Base-by-base conservation (phyloP, 2,113 vertebrate genomes). In the Mesoclemmys tuberculata region DNA sequence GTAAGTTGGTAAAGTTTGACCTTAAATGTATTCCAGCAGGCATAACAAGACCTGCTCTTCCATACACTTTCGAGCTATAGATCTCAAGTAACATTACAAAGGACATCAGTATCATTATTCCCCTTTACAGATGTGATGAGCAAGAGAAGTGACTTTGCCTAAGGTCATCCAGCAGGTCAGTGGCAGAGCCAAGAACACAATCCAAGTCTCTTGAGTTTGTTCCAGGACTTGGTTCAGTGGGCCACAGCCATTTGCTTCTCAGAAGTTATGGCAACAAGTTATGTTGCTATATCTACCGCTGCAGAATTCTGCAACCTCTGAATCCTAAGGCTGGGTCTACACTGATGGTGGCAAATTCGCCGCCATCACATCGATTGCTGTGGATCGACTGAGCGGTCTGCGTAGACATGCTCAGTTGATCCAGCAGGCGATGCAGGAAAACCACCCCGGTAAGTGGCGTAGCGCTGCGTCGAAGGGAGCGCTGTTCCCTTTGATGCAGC, bases 1-100 rank as follows among this genome's bases (percentile, higher is more conserved):
- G 4, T 27, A 64, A 24, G 8, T 10, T 2, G 10, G 27, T 22
- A 11, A 5, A 4, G 0, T 51, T 51, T 74, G 11, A 3, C 0
- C 29, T 12, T 38, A 4, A 0, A 27, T 6, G 10, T 1, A 14
- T 0, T 31, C 68, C 75, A 78, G 3, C 10, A 2, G 38, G 6
- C 35, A 75, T 75, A 64, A 35, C 14, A 3, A 38, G 41, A 68
- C 74, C 16, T 29, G 6, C 35, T 55, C 24, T 64, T 75, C 10
- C 54, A 16, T 61, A 29, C 13, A 78, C 38, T 4, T 55, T 52
- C 27, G 14, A 35, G 21, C 41, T 54, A 49, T n/a, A 35, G 29
- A 77, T 77, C 88, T 61, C 78, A 64, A 82, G 54, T 55, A 86
- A 79, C 79, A 58, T 22, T 11, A 77, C 54, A 61, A 49, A 81